phyloP scores from a whole-genome alignment of 2,113 vertebrate species.

The Scatophagus argus region DNA sequence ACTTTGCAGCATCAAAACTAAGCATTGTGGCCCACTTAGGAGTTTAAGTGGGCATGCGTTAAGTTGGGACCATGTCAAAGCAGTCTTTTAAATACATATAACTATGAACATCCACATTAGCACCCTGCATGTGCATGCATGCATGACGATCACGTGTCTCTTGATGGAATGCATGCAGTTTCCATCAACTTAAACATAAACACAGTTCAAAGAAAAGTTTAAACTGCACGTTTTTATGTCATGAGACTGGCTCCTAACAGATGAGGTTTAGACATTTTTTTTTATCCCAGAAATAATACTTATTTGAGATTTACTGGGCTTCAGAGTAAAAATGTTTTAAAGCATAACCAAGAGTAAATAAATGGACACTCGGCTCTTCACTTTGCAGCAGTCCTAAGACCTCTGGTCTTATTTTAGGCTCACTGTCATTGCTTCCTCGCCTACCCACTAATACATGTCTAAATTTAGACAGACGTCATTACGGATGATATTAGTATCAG shows the following conservation, averaged over 20 bases:
- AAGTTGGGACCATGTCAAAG: slow-evolving; percentile 14
- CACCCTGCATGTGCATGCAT: not conserved
- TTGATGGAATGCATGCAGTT: slow-evolving; percentile 1
- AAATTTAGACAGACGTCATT: slow-evolving; percentile 59
- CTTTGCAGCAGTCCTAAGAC: slow-evolving; percentile 15
- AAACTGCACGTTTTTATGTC: no score
- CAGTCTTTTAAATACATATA: slow-evolving; percentile 14
- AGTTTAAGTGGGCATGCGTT: slow-evolving; percentile 41
- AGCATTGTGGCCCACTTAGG: slow-evolving; percentile 35
- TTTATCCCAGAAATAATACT: not conserved
- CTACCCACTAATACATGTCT: slow-evolving; percentile 40
- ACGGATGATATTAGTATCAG: slow-evolving; percentile 40
- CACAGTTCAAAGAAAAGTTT: not conserved
- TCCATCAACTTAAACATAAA: not conserved
- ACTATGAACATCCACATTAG: not conserved
- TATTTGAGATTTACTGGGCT: slow-evolving; percentile 3
- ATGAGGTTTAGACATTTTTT: not conserved
- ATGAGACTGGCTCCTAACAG: not conserved
- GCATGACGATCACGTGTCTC: not conserved
- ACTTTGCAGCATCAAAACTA: slow-evolving; percentile 42
- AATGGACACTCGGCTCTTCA: slow-evolving; percentile 9
- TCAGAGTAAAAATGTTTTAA: not conserved
- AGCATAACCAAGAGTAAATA: slow-evolving; percentile 15
- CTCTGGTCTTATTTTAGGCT: slow-evolving; percentile 60
- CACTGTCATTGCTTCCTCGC: slow-evolving; percentile 45